Evolutionary conservation across 2,888 invertebrate genomes (phyloP), one percentile per base, ranked within the genome.

Genomic region (Agrilus biguttatus): DNA sequence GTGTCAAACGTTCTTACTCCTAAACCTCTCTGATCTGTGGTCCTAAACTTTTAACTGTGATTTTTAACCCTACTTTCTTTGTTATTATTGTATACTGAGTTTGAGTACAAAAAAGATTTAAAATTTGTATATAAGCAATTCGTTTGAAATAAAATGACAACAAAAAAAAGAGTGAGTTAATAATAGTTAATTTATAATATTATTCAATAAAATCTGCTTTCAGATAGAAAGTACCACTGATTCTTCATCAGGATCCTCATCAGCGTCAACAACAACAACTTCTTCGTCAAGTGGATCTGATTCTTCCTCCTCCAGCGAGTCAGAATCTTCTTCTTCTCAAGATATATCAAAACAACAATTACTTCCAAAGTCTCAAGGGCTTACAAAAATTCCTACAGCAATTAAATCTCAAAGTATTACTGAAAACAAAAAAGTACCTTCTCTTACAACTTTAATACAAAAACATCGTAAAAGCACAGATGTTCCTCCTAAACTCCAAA

Each of bases 271-370:
- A 0, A 70, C 78, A 0, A 81, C 81, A 53, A 80, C 77, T 34
- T 79, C 78, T 45, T 79, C 79, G 0, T 76, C 82, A 1, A 79
- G 77, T 47, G 78, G 76, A 43, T 80, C 82, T 0, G 83, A 77
- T 35, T 79, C 80, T 4, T 80, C 75, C 0, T 78, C 76, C 3
- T 77, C 78, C 34, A 80, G 78, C 53, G 85, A 83, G 51, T 77
- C 78, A 0, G 84, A 84, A 49, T 79, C 83, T 1, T 79, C 80
- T 1, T 70, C 71, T 2, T 75, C 69, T 1, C 66, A 64, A 44
- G 69, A 66, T 21, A 21, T 21, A 21, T 21, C 21, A 6, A 21
- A 21, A 21, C 21, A 21, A 21, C 21, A 21, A 5, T 21, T 21
- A 21, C 21, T 6, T 21, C 6, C 21, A 5, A 19, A 19, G 19